Evolutionary conservation across 2,113 vertebrate species (phyloP).

Genomic region (Eidolon helvum): DNA sequence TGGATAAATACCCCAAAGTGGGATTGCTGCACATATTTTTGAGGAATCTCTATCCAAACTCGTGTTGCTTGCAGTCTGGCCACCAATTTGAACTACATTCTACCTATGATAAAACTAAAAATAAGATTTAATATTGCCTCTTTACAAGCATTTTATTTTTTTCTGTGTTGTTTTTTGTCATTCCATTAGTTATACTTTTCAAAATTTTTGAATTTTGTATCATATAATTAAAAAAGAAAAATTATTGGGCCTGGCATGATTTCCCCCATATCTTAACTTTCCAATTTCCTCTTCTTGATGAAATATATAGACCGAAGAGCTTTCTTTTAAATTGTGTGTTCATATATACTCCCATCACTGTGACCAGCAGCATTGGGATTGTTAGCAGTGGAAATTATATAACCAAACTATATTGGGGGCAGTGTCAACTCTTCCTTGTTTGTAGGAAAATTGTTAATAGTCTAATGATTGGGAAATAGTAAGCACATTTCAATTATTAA

Average conservation of each 20-base stretch:
- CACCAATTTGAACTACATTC: background rate
- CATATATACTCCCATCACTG: background rate
- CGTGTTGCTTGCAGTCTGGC: background rate
- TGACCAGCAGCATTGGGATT: background rate
- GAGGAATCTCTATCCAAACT: background rate
- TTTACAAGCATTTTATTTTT: slow-evolving; percentile 1
- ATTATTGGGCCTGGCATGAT: background rate
- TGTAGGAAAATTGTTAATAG: background rate
- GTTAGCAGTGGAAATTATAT: background rate
- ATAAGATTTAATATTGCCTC: background rate
- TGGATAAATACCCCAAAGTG: background rate
- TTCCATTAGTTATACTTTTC: slow-evolving; percentile 10
- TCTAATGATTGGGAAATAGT: slow-evolving; percentile 8
- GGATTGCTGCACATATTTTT: background rate
- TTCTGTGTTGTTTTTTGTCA: background rate
- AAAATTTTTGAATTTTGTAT: slow-evolving; percentile 6
- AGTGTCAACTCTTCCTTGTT: background rate
- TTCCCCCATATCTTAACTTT: background rate
- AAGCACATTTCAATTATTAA: background rate
- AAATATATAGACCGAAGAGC: background rate
- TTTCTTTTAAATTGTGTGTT: background rate
- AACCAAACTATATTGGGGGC: background rate
- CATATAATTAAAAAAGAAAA: background rate
- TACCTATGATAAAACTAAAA: background rate
- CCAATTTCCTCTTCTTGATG: background rate